These are phyloP conservation scores for Chloroceryle amazona DNA, from an alignment of 2,797 vertebrate species.

Conservation along the genomic window DNA sequence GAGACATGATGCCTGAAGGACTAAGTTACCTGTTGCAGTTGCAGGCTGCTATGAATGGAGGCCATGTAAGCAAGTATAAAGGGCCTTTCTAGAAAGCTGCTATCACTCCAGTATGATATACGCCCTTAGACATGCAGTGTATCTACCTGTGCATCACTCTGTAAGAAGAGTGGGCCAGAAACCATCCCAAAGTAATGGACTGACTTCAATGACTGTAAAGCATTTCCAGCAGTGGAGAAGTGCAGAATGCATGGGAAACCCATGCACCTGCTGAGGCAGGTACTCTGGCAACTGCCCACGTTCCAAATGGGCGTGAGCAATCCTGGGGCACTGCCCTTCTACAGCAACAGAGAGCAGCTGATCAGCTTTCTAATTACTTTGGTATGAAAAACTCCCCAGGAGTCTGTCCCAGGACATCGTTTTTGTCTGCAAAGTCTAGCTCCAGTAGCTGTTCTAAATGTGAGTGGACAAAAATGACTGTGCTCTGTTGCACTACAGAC, in stretches of 20 bases:
- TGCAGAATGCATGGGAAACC: not conserved
- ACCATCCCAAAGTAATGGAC: not conserved
- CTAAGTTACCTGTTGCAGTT: not conserved
- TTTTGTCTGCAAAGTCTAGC: not conserved
- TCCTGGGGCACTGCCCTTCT: not conserved
- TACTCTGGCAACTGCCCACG: not conserved
- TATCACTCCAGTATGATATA: not conserved
- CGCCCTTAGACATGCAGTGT: not conserved
- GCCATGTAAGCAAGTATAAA: not conserved
- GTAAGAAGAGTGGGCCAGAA: not conserved
- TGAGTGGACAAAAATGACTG: not conserved
- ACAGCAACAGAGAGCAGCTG: not conserved
- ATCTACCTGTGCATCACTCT: not conserved
- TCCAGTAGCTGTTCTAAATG: not conserved
- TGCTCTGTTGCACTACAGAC: not conserved
- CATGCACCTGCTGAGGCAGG: not conserved
- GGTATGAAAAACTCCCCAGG: not conserved
- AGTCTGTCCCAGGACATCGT: not conserved
- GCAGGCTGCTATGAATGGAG: not conserved
- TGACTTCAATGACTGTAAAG: not conserved
- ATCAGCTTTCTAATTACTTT: not conserved
- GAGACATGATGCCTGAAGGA: not conserved
- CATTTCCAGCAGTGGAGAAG: accelerated
- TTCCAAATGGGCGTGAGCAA: not conserved
- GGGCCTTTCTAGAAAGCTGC: not conserved